A percentile compares a stretch with the other conserved stretches of the same genome.
phyloP scores from a whole-genome alignment of 2,888 invertebrate species.

The Himalopsyche kuldschensis region DNA sequence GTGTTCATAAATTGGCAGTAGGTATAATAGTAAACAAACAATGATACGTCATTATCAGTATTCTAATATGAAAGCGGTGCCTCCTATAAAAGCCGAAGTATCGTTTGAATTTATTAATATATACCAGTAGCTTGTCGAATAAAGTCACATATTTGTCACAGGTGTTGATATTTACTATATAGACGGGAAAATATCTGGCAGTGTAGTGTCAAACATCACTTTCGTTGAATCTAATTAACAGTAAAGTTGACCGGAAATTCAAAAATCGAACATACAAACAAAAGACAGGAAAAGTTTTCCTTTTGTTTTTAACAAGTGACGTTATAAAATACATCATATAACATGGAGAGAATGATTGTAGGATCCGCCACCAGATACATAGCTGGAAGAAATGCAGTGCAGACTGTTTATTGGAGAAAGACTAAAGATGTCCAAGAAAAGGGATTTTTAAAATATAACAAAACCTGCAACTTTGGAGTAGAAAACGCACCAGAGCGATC shows the following conservation, averaged over 20 bases:
- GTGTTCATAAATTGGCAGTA: neutral
- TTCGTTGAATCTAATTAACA: neutral
- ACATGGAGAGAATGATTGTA: conserved; percentile 62
- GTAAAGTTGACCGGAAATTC: neutral
- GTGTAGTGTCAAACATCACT: neutral
- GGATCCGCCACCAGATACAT: conserved; percentile 73
- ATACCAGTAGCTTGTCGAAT: neutral
- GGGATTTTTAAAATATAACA: conserved; percentile 60
- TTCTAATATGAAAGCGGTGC: neutral
- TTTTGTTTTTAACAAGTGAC: neutral
- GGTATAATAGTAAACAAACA: neutral
- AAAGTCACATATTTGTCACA: neutral
- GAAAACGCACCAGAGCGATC: conserved; percentile 51
- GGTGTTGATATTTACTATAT: neutral
- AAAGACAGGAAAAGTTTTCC: neutral
- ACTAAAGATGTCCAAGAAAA: conserved; percentile 52
- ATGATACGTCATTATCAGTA: neutral
- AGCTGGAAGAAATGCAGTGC: conserved; percentile 72
- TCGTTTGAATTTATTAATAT: neutral
- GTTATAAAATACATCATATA: neutral
- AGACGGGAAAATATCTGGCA: neutral
- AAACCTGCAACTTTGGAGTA: conserved; percentile 61
- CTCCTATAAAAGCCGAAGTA: neutral
- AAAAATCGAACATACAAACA: neutral
- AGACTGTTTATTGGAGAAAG: conserved; percentile 76